phyloP scores from a whole-genome alignment of 1,140 invertebrate species.

The Hermatobates lingyangjiaoensis region DNA sequence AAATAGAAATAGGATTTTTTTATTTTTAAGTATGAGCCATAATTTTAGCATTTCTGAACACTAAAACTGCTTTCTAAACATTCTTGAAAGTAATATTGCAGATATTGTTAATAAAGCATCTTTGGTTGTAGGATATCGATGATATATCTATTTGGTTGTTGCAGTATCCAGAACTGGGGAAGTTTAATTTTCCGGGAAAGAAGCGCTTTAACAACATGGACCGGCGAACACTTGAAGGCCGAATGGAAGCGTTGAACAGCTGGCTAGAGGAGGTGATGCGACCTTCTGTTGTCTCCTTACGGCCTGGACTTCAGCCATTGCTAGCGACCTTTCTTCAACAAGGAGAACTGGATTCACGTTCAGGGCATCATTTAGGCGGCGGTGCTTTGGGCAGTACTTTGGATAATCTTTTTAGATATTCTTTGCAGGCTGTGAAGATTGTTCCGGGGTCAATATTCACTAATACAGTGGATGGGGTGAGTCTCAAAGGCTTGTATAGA shows the following conservation, averaged over 20 bases:
- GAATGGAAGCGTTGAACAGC: slow-evolving; percentile 65
- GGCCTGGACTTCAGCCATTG: slow-evolving; percentile 44
- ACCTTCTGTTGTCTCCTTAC: slow-evolving; percentile 35
- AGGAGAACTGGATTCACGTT: too few relatives aligned
- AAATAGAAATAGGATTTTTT: too few relatives aligned
- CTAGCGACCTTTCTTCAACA: slow-evolving; percentile 59
- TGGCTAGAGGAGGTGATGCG: slow-evolving; percentile 57
- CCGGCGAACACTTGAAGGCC: slow-evolving; percentile 61
- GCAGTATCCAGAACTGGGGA: slow-evolving; percentile 58
- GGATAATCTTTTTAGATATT: slow-evolving; percentile 53
- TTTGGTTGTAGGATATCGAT: too few relatives aligned
- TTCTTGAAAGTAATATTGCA: too few relatives aligned
- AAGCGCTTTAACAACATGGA: slow-evolving; percentile 89
- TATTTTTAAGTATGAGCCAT: too few relatives aligned
- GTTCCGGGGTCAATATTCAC: slow-evolving; percentile 60
- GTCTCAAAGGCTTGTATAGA: too few relatives aligned
- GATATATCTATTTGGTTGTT: slow-evolving; percentile 22
- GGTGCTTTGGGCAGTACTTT: too few relatives aligned
- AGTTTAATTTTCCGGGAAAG: slow-evolving; percentile 73
- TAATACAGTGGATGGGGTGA: slow-evolving; percentile 60
- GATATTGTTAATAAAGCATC: neutral
- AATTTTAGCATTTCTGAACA: too few relatives aligned
- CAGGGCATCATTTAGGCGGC: too few relatives aligned
- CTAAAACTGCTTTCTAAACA: too few relatives aligned
- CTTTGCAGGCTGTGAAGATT: slow-evolving; percentile 56